phyloP scores from a whole-genome alignment of 1,140 invertebrate species.

The Platorchestia sp. region DNA sequence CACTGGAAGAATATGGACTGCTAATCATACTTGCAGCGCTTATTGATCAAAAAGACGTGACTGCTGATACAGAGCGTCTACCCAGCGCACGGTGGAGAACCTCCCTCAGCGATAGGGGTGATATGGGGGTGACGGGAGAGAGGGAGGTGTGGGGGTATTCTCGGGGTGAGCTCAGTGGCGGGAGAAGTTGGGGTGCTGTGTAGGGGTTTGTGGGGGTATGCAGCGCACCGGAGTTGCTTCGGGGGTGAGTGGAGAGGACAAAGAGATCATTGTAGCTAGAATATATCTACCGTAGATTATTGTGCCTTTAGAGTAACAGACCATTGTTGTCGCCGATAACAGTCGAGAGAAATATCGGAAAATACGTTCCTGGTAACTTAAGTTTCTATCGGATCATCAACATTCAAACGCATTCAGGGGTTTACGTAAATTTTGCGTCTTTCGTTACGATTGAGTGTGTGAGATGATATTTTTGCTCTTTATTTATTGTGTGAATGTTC shows the following conservation, averaged over 20 bases:
- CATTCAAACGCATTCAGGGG: neutral
- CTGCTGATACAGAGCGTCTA: conserved; percentile 36
- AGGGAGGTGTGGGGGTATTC: neutral
- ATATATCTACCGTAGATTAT: neutral
- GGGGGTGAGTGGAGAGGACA: conserved; percentile 33
- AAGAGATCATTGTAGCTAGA: conserved; percentile 16
- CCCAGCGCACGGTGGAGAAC: neutral
- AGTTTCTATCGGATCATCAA: neutral
- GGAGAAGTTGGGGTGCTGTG: conserved; percentile 31
- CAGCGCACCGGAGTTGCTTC: neutral
- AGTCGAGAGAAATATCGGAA: neutral
- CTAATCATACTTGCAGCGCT: neutral
- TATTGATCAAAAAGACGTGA: conserved; percentile 41
- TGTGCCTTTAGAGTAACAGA: neutral
- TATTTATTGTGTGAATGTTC: neutral
- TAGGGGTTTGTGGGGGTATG: conserved; percentile 13
- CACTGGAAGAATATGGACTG: neutral
- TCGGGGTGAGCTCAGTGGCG: neutral
- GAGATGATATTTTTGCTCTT: neutral
- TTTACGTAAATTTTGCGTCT: neutral
- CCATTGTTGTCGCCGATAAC: neutral
- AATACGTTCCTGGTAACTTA: neutral
- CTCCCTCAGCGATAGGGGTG: conserved; percentile 29
- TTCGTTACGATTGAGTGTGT: neutral
- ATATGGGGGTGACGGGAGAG: conserved; percentile 1